Evolutionary conservation across 2,888 invertebrate species (phyloP), one percentile per base, ranked within the genome.

Genomic region (Coremacera marginata): DNA sequence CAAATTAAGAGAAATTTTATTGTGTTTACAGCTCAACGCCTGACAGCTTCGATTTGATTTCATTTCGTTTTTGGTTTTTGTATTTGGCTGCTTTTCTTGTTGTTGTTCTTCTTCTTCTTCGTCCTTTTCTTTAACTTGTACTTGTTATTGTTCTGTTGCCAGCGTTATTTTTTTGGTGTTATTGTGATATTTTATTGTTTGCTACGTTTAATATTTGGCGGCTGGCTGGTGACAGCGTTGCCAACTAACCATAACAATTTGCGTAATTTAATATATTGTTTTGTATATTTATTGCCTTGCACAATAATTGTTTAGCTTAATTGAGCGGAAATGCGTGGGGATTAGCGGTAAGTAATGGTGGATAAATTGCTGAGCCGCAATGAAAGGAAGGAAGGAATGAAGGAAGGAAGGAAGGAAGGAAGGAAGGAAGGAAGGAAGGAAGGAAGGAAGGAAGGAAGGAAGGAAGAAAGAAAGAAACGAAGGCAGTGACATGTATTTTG

Each of bases 1-100:
- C 74, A 74, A 74, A 74, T 74, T 74, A 74, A 74, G 74, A 74
- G 65, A 67, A 74, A 74, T 74, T 65, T 74, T 67, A 74, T 74
- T 74, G 74, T 74, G 65, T 67, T 74, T 57, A 67, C 74, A 65
- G 34, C 73, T 63, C 65, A 73, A 19, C 74, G 34, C 25, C 67
- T 55, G 74, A 74, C 65, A 67, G 67, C 16, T 65, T 74, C 74
- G 74, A 65, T 63, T 74, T 74, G 74, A 74, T 37, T 74, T 73
- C 22, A 25, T 31, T 34, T 63, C 60, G 31, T 71, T 3, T 16
- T 19, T 22, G 14, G 0, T 63, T 27, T 62, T 63, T 51, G 14
- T 34, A 14, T 52, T 55, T 8, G 27, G 52, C 60, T 71, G 0
- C 11, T 37, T 60, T 19, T 60, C 25, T 60, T 60, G 11, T 25